Evolutionary conservation across 2,888 invertebrate genomes (phyloP), one percentile per base, ranked within the genome.

Genomic region (Rotaria sp.): DNA sequence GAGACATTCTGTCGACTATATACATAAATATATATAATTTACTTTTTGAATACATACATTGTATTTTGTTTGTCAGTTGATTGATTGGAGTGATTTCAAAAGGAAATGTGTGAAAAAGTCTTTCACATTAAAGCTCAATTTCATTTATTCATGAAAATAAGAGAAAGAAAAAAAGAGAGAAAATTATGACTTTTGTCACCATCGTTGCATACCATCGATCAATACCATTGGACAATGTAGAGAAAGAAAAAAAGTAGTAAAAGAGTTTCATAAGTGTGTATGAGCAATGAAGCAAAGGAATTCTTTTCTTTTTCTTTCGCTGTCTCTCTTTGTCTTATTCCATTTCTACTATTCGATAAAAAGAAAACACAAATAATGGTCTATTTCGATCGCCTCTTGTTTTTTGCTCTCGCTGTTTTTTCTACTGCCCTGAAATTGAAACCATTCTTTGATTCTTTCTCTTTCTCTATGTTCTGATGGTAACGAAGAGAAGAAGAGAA

Each of bases 171-270:
- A 35, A 35, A 38, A 59, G 10, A 30, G n/a, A 59, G 26, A 35
- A 67, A 18, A 18, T 67, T 67, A n/a, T n/a, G 67, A 67, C 67
- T 67, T 67, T 67, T 67, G 35, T 67, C 67, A 67, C 67, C 67
- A 67, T 67, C 67, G 67, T 67, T 67, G 30, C 67, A 67, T 35
- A 21, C 35, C 38, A 67, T 67, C 67, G 67, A 67, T 67, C 67
- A 67, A 67, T 5, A 67, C 18, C 21, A 67, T 35, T 67, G 67
- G 67, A 67, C 30, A 67, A 67, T 18, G 21, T 67, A 5, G 15
- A 67, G 67, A 67, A 67, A 35, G 35, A 67, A 35, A 67, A 18
- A 4, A 67, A 67, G 21, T 35, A 67, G 35, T 67, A 30, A 67
- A 67, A 67, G 67, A 35, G 35, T 35, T 67, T 67, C 35, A 67